Conservation (phyloP, 2,797 vertebrate species). For the Lindbergichthys nudifrons region DNA sequence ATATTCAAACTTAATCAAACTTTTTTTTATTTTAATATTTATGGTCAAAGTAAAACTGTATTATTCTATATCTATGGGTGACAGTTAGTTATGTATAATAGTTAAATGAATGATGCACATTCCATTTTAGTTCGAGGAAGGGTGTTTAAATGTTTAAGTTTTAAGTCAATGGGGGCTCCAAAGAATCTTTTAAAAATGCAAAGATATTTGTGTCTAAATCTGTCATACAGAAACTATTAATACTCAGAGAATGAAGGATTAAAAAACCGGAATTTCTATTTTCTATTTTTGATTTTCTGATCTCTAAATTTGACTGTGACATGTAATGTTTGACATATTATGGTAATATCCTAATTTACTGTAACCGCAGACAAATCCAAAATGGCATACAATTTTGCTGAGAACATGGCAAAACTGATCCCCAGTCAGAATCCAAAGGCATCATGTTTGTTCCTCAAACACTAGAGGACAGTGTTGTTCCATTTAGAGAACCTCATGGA, state of each 20-base stretch:
- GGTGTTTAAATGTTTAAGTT: too few relatives aligned
- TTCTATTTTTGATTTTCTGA: neutral
- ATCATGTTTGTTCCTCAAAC: conserved; percentile 17
- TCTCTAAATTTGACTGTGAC: neutral
- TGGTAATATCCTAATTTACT: neutral
- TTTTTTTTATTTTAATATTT: neutral
- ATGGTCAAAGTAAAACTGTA: neutral
- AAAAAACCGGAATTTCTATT: too few relatives aligned
- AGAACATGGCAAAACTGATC: conserved; percentile 10
- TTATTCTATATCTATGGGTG: neutral
- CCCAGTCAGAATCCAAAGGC: conserved; percentile 1
- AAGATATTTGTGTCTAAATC: too few relatives aligned
- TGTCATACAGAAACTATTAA: neutral
- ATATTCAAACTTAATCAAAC: neutral
- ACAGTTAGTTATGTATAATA: neutral
- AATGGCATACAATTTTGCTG: neutral
- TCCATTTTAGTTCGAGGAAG: neutral
- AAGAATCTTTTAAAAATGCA: too few relatives aligned
- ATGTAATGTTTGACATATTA: neutral
- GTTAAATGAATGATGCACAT: neutral
- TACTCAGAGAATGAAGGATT: neutral
- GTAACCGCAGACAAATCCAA: neutral
- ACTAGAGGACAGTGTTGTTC: conserved; percentile 74
- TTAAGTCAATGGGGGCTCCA: too few relatives aligned
- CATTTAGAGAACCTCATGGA: neutral